Base-by-base conservation (phyloP, 2,113 vertebrate species). In the Sturnira hondurensis region DNA sequence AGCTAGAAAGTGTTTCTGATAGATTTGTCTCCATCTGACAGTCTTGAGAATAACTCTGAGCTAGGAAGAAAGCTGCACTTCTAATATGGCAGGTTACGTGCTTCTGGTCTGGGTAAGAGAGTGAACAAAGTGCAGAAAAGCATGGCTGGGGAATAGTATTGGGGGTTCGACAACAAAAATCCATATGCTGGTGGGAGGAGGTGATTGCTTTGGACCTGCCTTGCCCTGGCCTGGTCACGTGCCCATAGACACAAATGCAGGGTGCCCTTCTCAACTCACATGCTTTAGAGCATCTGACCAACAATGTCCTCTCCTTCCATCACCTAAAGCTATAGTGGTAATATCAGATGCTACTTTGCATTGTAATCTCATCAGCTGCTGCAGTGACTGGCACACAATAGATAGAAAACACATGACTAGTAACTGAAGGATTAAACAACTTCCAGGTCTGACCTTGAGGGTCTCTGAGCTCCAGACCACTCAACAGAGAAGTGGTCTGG, bases 21-120 rank as follows among this genome's bases (percentile, higher is more conserved):
- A 85, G 45, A 24, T 91, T 31, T 56, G 19, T 88, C 85, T 92
- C 58, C 67, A 36, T 33, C 56, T 56, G 33, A 61, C 43, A 4
- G 92, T 91, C 65, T 73, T 45, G 89, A 80, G 73, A 96, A 47
- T 38, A 77, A 65, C 31, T 15, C 28, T 20, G 47, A 91, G 16
- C 24, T 10, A n/a, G 14, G 61, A 52, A 84, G 54, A 91, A 82
- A 81, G 45, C 22, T 19, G 8, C 6, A 43, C 28, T 38, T 24
- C 45, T 36, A 26, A 31, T 28, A 14, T 19, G 33, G 33, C 16
- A 24, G 43, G 28, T 26, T 10, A 43, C 76, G 41, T 36, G 7
- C 13, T 85, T 63, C 76, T 89, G 58, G 43, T 52, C n/a, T 28
- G 68, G 36, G 33, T 11, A 15, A 68, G 38, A 13, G 13, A 89